A percentile compares a stretch with the other conserved stretches of the same genome.
These are phyloP conservation scores for Terrapene triunguis DNA, from an alignment of 2,113 vertebrate genomes.

Conservation along the genomic window DNA sequence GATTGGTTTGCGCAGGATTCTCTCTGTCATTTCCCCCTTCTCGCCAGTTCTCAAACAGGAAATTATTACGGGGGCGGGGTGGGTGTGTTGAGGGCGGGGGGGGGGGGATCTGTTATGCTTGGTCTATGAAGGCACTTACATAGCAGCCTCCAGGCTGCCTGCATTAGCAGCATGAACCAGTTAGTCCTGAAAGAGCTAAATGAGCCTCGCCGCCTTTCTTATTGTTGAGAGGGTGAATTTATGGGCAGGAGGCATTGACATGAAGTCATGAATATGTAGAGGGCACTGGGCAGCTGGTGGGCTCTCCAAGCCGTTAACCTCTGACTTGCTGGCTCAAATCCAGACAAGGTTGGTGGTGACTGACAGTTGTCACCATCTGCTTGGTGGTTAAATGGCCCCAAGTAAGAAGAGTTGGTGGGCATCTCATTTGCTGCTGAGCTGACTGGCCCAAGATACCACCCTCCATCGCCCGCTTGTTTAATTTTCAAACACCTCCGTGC, in stretches of 20 bases:
- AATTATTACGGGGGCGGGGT: background rate
- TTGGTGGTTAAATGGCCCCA: background rate
- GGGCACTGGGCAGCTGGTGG: background rate
- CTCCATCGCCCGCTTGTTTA: background rate
- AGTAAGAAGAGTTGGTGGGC: background rate
- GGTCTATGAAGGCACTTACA: background rate
- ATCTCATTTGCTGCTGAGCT: background rate
- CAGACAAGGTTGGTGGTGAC: background rate
- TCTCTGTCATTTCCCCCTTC: background rate
- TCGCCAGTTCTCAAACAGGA: background rate
- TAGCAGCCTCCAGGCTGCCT: background rate
- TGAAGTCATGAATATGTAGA: constrained; percentile 1
- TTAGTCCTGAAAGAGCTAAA: background rate
- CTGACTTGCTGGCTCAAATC: background rate
- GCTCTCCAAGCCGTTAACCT: background rate
- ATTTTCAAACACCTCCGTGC: background rate
- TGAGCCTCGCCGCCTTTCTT: background rate
- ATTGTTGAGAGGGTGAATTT: background rate
- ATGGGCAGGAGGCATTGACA: background rate
- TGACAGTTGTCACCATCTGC: background rate
- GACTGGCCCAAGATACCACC: background rate
- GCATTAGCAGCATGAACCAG: background rate
- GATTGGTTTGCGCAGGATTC: background rate
- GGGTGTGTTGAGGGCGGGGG: too few relatives aligned
- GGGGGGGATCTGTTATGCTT: background rate